A percentile compares a stretch with the other conserved stretches of the same genome.
Conservation (phyloP, 2,797 vertebrate species). For the Moxostoma hubbsi region DNA sequence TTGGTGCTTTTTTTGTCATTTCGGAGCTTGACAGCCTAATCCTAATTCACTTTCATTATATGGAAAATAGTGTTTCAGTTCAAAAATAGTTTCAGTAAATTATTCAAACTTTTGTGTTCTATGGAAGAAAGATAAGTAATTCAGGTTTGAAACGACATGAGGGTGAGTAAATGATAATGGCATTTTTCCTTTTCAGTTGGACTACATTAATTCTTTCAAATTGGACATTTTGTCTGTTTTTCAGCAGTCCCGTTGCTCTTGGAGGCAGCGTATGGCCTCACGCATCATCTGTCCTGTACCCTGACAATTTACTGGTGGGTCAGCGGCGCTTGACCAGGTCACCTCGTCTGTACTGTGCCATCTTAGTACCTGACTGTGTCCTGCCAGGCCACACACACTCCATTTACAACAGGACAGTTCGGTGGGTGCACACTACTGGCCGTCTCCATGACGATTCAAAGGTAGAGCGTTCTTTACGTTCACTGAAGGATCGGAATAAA, state of each 20-base stretch:
- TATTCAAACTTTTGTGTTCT: too few species aligned
- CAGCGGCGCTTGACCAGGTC: slow-evolving; percentile 42
- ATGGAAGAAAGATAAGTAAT: too few species aligned
- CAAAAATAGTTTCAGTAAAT: too few species aligned
- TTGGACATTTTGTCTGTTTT: slow-evolving; percentile 1
- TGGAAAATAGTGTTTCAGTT: too few species aligned
- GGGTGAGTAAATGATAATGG: too few species aligned
- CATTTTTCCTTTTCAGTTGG: too few species aligned
- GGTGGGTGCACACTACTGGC: slow-evolving; percentile 85
- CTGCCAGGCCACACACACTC: slow-evolving; percentile 53
- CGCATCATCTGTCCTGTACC: slow-evolving; percentile 12
- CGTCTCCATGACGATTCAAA: slow-evolving; percentile 88
- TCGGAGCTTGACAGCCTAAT: too few species aligned
- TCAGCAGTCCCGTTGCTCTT: slow-evolving; percentile 62
- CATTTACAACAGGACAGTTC: slow-evolving; percentile 65
- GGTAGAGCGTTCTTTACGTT: slow-evolving; percentile 93
- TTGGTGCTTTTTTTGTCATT: too few species aligned
- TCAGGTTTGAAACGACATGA: too few species aligned
- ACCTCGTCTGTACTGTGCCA: slow-evolving; percentile 65
- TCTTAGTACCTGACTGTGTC: slow-evolving; percentile 53
- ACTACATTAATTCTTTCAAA: too few species aligned
- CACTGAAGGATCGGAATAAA: slow-evolving; percentile 94
- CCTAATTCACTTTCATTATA: too few species aligned
- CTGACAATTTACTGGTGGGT: slow-evolving; percentile 24
- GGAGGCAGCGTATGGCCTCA: slow-evolving; percentile 26